Evolutionary conservation across 2,113 vertebrate species (phyloP), one percentile per base, ranked within the genome.

Genomic region (Nothoprocta pentlandii): DNA sequence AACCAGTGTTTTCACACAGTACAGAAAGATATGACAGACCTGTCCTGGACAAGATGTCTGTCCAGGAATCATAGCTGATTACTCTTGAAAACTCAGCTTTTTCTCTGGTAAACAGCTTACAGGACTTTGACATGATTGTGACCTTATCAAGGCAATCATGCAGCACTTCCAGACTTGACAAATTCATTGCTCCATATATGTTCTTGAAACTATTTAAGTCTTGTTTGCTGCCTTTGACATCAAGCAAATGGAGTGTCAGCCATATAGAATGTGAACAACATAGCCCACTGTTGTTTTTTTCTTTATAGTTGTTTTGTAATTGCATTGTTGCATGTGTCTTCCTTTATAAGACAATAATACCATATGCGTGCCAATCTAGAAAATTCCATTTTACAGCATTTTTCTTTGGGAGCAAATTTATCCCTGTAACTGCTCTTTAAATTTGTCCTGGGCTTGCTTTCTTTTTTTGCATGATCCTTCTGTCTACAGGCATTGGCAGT

Each of bases 371-470:
- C 13, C 56, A 92, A 92, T 67, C 11, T 71, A 80, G 26, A 85
- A 12, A 23, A 77, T 66, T 83, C 14, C 5, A 58, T 67, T 83
- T 81, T 67, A 56, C 75, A 77, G 5, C 25, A 19, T 2, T 67
- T 17, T 23, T 2, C 1, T 2, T 3, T 1, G 4, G 5, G 9
- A 2, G 3, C 2, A n/a, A 16, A n/a, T 16, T 91, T 77, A 16
- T 15, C 16, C 4, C n/a, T 36, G 9, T 28, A 82, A 80, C 80
- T 25, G 4, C 26, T 71, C 19, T 73, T 59, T 54, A 4, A 9
- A 32, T 9, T 75, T 92, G 89, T 78, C 46, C 63, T 51, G 23
- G 5, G 8, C 36, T 77, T 59, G 5, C 46, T 77, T 80, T 84
- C 16, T 53, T 87, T 19, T 39, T n/a, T 54, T 88, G 6, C 39